Evolutionary conservation across 2,888 invertebrate genomes (phyloP).

Genomic region (Yponomeuta plumbellus): DNA sequence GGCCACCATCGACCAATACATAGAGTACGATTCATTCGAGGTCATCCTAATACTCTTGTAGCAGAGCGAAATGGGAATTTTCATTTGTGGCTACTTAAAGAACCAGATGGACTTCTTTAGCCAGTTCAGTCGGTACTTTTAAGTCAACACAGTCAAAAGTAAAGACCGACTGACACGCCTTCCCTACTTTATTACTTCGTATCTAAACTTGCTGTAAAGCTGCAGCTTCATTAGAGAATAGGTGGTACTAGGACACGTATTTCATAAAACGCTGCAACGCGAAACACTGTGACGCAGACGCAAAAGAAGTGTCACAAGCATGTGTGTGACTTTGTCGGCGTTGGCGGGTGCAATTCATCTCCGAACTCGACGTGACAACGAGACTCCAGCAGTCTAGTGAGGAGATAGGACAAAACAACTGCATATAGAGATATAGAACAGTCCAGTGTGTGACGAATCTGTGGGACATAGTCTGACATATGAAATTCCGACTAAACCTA

Average conservation of each 20-base stretch:
- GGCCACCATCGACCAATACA: too few species aligned
- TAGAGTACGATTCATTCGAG: too few species aligned
- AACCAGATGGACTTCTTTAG: too few species aligned
- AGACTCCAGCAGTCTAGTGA: background rate
- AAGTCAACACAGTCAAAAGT: too few species aligned
- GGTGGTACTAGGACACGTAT: background rate
- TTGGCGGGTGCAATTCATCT: background rate
- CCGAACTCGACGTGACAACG: background rate
- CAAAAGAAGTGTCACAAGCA: background rate
- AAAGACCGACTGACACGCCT: too few species aligned
- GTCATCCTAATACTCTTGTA: too few species aligned
- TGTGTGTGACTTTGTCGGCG: background rate
- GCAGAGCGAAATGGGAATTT: too few species aligned
- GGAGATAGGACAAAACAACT: background rate
- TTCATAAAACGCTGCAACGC: background rate
- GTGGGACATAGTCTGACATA: too few species aligned
- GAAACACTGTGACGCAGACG: background rate
- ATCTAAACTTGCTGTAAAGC: background rate
- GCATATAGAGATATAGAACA: background rate
- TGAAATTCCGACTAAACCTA: too few species aligned
- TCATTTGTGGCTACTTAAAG: too few species aligned
- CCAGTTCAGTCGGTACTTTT: too few species aligned
- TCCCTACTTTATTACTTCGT: background rate
- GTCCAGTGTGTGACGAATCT: too few species aligned
- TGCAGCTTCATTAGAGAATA: background rate